Base-by-base conservation (phyloP, 2,888 invertebrate species). In the Prosapia bicincta region DNA sequence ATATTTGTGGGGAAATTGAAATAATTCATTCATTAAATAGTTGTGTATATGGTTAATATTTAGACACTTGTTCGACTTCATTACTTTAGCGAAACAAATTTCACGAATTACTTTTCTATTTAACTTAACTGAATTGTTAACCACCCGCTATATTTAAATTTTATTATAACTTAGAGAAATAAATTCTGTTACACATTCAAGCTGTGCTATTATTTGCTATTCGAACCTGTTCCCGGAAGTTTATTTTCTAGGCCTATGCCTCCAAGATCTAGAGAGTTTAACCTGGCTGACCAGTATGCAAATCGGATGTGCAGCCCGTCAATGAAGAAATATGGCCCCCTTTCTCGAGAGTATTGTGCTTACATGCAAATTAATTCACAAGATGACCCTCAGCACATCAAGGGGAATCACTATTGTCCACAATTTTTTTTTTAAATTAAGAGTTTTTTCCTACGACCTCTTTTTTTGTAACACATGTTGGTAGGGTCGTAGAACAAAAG, bases 341-440 rank as follows among this genome's bases (percentile, higher is more conserved):
- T 13, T 54, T 54, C 13, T 13, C 13, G 10, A 38, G 54, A 5
- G 54, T 54, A 54, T 54, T 54, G 54, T 54, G 54, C 54, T 20
- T 20, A 20, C n/a, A 54, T 54, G 54, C 54, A 54, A 54, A 54
- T 54, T 54, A 54, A 54, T 54, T 54, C 54, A 54, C 54, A 20
- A 54, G 54, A 54, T 54, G 54, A 54, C 54, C 54, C 54, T 54
- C 20, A 54, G 54, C 20, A 54, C 54, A 54, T 54, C 54, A 54
- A 54, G 54, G 54, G 54, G 54, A 54, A 54, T 54, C n/a, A 54
- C 54, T 54, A 54, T 54, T 54, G 54, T 54, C 54, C 54, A 54
- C 54, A 54, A 20, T 54, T 54, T 38, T 38, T 38, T 38, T 30
- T 38, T 38, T 38, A 54, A 54, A 54, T 54, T 54, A 54, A 54